phyloP scores from a whole-genome alignment of 2,113 vertebrate species.

The Marmota monax region DNA sequence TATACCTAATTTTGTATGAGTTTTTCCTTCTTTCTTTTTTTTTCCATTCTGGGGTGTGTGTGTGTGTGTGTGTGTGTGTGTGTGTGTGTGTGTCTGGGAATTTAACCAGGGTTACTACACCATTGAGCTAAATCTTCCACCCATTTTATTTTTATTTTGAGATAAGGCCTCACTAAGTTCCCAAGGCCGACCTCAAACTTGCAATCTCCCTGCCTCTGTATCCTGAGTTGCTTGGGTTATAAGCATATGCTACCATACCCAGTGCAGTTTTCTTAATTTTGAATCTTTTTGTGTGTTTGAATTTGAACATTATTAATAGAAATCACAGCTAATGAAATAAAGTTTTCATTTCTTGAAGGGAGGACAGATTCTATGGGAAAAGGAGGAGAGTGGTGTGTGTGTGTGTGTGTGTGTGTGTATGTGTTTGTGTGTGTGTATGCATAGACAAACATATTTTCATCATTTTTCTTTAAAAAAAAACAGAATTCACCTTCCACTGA shows the following conservation, averaged over 20 bases:
- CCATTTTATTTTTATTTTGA: too few species aligned
- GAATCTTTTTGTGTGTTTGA: background rate
- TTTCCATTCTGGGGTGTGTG: too few species aligned
- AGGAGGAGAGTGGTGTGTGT: background rate
- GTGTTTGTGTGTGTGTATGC: background rate
- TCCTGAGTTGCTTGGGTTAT: too few species aligned
- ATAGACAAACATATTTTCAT: background rate
- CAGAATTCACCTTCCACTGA: background rate
- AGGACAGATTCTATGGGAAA: background rate
- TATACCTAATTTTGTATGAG: background rate
- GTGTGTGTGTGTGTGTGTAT: background rate
- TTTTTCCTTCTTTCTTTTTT: background rate
- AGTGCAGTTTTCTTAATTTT: background rate
- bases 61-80: too few species aligned
- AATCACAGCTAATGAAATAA: slow-evolving; percentile 8
- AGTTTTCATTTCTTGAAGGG: background rate
- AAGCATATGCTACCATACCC: too few species aligned
- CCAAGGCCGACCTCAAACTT: too few species aligned
- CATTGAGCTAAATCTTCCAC: too few species aligned
- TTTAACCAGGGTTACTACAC: too few species aligned
- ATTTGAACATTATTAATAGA: slow-evolving; percentile 25
- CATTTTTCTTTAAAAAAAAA: background rate
- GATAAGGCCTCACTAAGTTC: too few species aligned
- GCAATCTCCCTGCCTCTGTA: too few species aligned
- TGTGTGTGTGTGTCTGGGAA: too few species aligned